Base-by-base conservation (phyloP, 2,888 invertebrate species). In the Orchesella flavescens region DNA sequence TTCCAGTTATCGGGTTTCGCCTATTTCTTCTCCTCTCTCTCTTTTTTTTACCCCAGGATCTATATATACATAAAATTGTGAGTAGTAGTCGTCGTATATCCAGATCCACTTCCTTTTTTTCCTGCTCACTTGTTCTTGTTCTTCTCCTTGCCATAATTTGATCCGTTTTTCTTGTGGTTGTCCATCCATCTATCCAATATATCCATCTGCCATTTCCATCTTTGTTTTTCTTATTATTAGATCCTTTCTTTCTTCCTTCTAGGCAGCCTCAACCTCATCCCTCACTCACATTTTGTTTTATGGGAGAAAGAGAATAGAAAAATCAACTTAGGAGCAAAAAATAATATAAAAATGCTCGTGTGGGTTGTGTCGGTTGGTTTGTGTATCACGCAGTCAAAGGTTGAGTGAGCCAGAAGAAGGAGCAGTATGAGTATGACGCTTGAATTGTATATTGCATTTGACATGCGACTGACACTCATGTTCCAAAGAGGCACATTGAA, bases 1-100 rank as follows among this genome's bases (percentile, higher is more conserved):
- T 78, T 61, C 71, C 69, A 78, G 78, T 71, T 71, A 78, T 78
- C 78, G 71, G 49, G 71, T 78, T 78, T 78, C 69, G 66, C 66
- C 66, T 44, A 12, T 57, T n/a, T n/a, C n/a, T n/a, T n/a, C n/a
- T n/a, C n/a, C n/a, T n/a, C n/a, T n/a, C 66, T 76, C 44, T 49
- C 34, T 44, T 17, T 21, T 24, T 23, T 72, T 34, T 17, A 17
- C 53, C n/a, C 24, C 21, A 59, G 21, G 49, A 49, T n/a, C n/a
- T n/a, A n/a, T n/a, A n/a, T n/a, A n/a, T n/a, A n/a, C n/a, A n/a
- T n/a, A n/a, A n/a, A n/a, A n/a, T n/a, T n/a, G n/a, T n/a, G n/a
- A n/a, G n/a, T n/a, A n/a, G n/a, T n/a, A n/a, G n/a, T n/a, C n/a
- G 61, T 74, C 53, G n/a, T n/a, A n/a, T n/a, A 49, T 53, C 63